Percentiles rank a stretch among this genome's conserved stretches.
These are phyloP conservation scores for Drosophila kokeensis DNA, from an alignment of 2,888 invertebrate genomes.

Conservation along the genomic window DNA sequence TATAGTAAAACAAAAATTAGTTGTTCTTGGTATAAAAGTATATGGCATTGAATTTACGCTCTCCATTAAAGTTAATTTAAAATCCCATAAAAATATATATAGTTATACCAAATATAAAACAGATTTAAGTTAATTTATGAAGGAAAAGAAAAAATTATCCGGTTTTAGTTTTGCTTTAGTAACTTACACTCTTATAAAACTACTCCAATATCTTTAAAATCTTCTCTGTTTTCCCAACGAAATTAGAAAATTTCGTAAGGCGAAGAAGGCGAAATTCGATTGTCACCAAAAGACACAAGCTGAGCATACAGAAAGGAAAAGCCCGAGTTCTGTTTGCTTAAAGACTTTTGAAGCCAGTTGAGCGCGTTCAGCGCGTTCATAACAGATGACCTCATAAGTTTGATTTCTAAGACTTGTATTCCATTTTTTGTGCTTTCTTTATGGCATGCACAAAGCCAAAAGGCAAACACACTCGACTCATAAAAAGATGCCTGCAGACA, in stretches of 20 bases:
- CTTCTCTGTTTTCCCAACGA: neutral
- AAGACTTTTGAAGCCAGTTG: slow-evolving; percentile 68
- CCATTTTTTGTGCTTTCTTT: slow-evolving; percentile 71
- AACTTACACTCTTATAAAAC: neutral
- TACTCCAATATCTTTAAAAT: neutral
- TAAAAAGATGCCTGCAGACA: slow-evolving; percentile 84
- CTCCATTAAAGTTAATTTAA: neutral
- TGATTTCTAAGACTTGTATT: slow-evolving; percentile 72
- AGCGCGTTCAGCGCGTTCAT: slow-evolving; percentile 58
- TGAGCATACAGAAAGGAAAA: neutral
- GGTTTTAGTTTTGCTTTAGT: neutral
- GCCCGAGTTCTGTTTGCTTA: slow-evolving; percentile 71
- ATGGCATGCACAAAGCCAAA: slow-evolving; percentile 85
- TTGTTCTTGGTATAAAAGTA: too few relatives aligned
- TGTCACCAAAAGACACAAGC: slow-evolving; percentile 26
- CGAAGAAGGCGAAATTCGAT: slow-evolving; percentile 22
- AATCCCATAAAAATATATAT: accelerated
- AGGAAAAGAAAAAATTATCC: neutral
- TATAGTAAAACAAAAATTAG: too few relatives aligned
- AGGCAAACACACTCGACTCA: slow-evolving; percentile 85
- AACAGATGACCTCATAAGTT: slow-evolving; percentile 85
- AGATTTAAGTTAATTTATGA: neutral
- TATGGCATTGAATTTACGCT: neutral
- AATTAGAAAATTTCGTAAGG: neutral
- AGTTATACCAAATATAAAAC: neutral